Percentiles rank a stretch among this genome's conserved stretches.
Conservation (phyloP, 2,113 vertebrate genomes). For the Heterotis niloticus region DNA sequence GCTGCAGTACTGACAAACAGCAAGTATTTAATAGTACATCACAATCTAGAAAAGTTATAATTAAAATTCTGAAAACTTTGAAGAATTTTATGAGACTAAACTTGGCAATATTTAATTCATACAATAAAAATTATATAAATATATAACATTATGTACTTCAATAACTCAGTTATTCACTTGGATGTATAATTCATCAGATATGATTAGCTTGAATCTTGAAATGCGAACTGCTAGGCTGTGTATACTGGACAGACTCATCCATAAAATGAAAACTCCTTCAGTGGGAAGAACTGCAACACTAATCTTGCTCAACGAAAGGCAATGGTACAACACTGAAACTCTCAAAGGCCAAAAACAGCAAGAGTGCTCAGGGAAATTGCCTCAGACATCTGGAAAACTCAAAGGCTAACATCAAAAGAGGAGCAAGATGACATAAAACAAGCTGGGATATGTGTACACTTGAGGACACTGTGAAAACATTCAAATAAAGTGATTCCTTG, state of each 20-base stretch:
- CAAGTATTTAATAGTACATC: not conserved
- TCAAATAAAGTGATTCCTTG: conserved; percentile 43
- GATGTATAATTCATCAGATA: conserved; percentile 74
- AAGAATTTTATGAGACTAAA: conserved; percentile 22
- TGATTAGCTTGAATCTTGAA: conserved; percentile 65
- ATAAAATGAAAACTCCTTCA: conserved; percentile 32
- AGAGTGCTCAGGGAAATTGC: conserved; percentile 55
- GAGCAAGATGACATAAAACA: conserved; percentile 60
- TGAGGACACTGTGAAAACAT: conserved; percentile 54
- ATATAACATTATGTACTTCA: conserved; percentile 48
- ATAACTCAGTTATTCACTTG: conserved; percentile 60
- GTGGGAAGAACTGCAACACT: conserved; percentile 46
- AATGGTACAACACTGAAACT: conserved; percentile 48
- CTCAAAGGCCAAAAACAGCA: conserved; percentile 44
- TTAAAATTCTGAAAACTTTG: conserved; percentile 24
- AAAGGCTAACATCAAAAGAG: conserved; percentile 54
- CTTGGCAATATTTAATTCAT: conserved; percentile 30
- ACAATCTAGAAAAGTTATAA: not conserved
- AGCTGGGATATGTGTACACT: conserved; percentile 57
- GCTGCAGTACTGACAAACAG: not conserved
- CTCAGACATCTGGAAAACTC: conserved; percentile 57
- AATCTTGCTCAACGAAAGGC: conserved; percentile 60
- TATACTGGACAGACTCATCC: conserved; percentile 31
- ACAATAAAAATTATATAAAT: conserved; percentile 53
- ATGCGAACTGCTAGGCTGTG: conserved; percentile 42